Percentiles rank a stretch among this genome's conserved stretches.
phyloP scores from a whole-genome alignment of 2,113 vertebrate genomes.

The Myiagra hebetior region DNA sequence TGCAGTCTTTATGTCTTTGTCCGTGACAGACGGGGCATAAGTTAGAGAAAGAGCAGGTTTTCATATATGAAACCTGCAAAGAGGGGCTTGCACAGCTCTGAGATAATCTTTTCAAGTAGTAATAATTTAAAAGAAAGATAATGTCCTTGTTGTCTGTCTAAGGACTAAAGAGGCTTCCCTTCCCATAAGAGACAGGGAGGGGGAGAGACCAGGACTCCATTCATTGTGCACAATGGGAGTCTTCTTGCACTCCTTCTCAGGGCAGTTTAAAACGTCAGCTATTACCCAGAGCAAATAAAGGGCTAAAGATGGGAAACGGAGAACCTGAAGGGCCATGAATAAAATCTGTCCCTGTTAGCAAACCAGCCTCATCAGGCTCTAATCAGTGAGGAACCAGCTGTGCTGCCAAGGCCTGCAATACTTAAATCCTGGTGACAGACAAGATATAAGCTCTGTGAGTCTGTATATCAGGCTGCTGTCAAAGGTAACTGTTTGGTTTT shows the following conservation, averaged over 20 bases:
- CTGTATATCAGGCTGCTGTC: slow-evolving; percentile 10
- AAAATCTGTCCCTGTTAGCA: not conserved
- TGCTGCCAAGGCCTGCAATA: not conserved
- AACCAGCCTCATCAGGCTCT: not conserved
- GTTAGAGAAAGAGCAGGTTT: not conserved
- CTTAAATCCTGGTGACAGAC: slow-evolving; percentile 31
- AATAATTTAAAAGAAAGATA: not conserved
- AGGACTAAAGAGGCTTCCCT: slow-evolving; percentile 3
- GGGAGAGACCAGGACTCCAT: slow-evolving; percentile 7
- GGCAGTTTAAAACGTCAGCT: slow-evolving; percentile 31
- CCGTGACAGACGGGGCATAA: rapidly evolving
- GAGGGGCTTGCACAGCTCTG: not conserved
- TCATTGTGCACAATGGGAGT: slow-evolving; percentile 52
- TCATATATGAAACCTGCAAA: not conserved
- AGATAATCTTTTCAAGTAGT: not conserved
- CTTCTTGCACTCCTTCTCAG: slow-evolving; percentile 51
- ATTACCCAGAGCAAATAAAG: slow-evolving; percentile 55
- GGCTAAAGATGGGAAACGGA: not conserved
- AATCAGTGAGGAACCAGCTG: not conserved
- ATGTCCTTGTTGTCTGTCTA: slow-evolving; percentile 33
- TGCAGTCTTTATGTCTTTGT: not conserved
- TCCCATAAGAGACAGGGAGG: not conserved
- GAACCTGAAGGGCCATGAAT: slow-evolving; percentile 4
- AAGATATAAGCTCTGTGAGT: not conserved
- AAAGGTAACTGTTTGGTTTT: not conserved